These are phyloP conservation scores for Mesitornis unicolor DNA, from an alignment of 2,113 vertebrate genomes.

Conservation along the genomic window DNA sequence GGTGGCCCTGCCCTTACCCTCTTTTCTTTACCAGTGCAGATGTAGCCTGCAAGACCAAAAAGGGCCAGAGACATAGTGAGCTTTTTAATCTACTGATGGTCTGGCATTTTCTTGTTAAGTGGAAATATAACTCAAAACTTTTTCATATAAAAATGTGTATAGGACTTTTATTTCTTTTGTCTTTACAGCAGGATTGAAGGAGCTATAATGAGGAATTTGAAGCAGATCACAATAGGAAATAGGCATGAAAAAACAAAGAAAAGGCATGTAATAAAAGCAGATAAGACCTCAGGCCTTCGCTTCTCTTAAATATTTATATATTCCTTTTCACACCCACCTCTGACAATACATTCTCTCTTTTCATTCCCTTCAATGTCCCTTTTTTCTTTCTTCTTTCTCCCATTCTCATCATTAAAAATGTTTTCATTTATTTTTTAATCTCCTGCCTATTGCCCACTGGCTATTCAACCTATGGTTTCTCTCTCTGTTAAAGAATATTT, in stretches of 20 bases:
- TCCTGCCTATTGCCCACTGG: neutral
- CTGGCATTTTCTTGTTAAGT: neutral
- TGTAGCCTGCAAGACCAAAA: neutral
- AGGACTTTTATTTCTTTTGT: neutral
- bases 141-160: neutral
- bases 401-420: neutral
- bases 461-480: neutral
- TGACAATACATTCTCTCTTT: neutral
- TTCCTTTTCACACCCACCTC: neutral
- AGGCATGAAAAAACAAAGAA: neutral
- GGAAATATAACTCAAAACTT: neutral
- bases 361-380: neutral
- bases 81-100: neutral
- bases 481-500: neutral
- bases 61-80: neutral
- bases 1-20: neutral
- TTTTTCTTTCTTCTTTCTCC: neutral
- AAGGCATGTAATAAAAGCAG: neutral
- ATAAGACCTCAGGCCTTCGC: neutral
- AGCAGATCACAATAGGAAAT: neutral
- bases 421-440: neutral
- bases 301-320: neutral
- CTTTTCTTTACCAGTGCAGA: neutral
- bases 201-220: neutral
- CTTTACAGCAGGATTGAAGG: neutral